Evolutionary conservation across 2,113 vertebrate genomes (phyloP), one percentile per base, ranked within the genome.

Genomic region (Oreochromis spilurus): DNA sequence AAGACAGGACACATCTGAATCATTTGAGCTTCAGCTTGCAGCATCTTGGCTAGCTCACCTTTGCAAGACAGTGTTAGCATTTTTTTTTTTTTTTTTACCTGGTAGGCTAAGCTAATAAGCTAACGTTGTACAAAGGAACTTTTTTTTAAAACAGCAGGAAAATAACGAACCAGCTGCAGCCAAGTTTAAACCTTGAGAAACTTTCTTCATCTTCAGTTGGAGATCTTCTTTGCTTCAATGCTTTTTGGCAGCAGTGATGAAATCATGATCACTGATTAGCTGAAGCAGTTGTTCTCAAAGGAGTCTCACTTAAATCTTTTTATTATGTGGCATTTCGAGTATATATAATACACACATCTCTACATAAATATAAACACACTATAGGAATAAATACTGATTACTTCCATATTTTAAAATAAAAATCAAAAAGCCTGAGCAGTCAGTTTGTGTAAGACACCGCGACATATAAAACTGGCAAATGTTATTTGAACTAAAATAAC

Each of bases 11-110:
- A 60, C 58, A 60, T 60, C 58, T 60, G 34, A 60, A 60, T 60
- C 29, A 60, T 10, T 6, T 34, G 31, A 34, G 57, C 57, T 60
- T 60, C 29, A 60, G 5, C 57, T 60, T 34, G 1, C 16, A 60
- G 29, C 29, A 60, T 34, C 29, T 60, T 60, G 57, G 29, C 57
- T 60, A 60, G 5, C 57, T 60, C 29, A 60, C 57, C 57, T 60
- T 34, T 34, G 16, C 1, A 60, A 60, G 57, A 60, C 3, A 0
- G 16, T 34, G 29, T 60, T 60, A 31, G 57, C 1, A 0, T 0
- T 6, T 31, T 12, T 50, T 21, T 21, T 57, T n/a, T 21, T 21
- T 21, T 21, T 58, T 53, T 53, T 6, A 34, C 29, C 3, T 60
- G 29, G 57, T 60, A 10, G 9, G 16, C 3, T 60, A 60, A 60